Evolutionary conservation across 2,113 vertebrate genomes (phyloP).

Genomic region (Cebidichthys violaceus): DNA sequence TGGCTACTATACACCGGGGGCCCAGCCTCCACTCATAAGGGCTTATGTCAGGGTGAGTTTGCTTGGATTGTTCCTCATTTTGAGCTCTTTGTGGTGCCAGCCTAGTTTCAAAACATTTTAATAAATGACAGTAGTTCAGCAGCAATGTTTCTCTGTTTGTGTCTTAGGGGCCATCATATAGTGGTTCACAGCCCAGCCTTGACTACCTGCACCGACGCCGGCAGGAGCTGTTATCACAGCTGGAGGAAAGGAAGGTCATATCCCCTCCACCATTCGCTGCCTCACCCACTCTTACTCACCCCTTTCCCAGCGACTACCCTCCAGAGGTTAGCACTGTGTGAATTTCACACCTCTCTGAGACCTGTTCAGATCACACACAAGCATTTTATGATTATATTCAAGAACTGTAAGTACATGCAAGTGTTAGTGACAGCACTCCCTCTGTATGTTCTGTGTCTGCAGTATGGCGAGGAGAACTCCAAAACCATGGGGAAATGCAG

Average conservation of each 20-base stretch:
- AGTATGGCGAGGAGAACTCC: slow-evolving; percentile 94
- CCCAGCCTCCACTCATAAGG: slow-evolving; percentile 89
- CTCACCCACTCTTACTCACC: slow-evolving; percentile 91
- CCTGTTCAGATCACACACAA: neutral
- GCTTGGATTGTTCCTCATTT: neutral
- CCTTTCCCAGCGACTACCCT: slow-evolving; percentile 88
- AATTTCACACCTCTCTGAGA: neutral
- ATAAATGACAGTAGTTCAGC: neutral
- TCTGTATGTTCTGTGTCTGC: slow-evolving; percentile 54
- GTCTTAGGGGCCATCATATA: slow-evolving; percentile 74
- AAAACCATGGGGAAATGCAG: slow-evolving; percentile 91
- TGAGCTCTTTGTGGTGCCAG: neutral
- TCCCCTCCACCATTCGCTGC: slow-evolving; percentile 96
- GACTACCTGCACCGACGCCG: slow-evolving; percentile 94
- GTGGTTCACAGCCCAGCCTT: slow-evolving; percentile 88
- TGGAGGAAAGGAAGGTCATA: slow-evolving; percentile 96
- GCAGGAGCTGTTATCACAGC: slow-evolving; percentile 95
- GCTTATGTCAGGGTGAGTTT: slow-evolving; percentile 88
- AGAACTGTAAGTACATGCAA: neutral
- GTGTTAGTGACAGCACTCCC: neutral
- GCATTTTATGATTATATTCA: neutral
- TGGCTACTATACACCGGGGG: slow-evolving; percentile 87
- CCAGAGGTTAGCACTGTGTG: slow-evolving; percentile 84
- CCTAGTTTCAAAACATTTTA: neutral
- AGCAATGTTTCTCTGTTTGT: slow-evolving; percentile 20